Conservation (phyloP, 2,888 invertebrate species). For the Stenotaenia linearis region DNA sequence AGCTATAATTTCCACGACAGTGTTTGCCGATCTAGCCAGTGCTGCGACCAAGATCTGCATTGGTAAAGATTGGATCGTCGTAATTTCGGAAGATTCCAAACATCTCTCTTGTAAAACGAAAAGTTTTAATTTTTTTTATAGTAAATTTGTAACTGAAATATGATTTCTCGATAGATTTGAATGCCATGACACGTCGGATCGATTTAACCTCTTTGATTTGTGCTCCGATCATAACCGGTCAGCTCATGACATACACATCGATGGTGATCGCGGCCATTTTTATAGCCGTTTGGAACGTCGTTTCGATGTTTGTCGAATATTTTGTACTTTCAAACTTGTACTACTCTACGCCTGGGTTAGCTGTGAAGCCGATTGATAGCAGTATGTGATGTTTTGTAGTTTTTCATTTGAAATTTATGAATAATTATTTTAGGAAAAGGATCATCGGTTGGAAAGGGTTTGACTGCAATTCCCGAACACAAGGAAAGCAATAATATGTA, state of each 20-base stretch:
- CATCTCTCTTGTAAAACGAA: constrained; percentile 49
- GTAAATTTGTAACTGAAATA: no score
- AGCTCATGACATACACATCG: constrained; percentile 48
- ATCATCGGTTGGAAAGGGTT: no score
- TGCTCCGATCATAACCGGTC: constrained; percentile 51
- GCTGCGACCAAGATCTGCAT: constrained; percentile 47
- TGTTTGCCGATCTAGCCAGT: constrained; percentile 46
- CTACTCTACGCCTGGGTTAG: constrained; percentile 46
- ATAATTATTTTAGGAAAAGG: no score
- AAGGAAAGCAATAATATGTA: not conserved
- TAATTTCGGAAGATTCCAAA: constrained; percentile 47
- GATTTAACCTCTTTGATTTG: constrained; percentile 50
- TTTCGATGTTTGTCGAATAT: constrained; percentile 51
- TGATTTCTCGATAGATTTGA: constrained; percentile 51
- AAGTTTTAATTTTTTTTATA: no score
- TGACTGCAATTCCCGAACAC: no score
- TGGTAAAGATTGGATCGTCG: constrained; percentile 52
- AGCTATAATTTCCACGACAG: constrained; percentile 47
- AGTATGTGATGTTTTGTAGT: not conserved
- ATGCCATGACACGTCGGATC: constrained; percentile 51
- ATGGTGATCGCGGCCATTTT: constrained; percentile 40
- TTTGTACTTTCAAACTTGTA: constrained; percentile 49
- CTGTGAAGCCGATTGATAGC: not conserved
- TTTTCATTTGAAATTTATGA: no score
- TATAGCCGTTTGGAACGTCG: constrained; percentile 48